Conservation (phyloP, 2,113 vertebrate species). For the Eurypyga helias region DNA sequence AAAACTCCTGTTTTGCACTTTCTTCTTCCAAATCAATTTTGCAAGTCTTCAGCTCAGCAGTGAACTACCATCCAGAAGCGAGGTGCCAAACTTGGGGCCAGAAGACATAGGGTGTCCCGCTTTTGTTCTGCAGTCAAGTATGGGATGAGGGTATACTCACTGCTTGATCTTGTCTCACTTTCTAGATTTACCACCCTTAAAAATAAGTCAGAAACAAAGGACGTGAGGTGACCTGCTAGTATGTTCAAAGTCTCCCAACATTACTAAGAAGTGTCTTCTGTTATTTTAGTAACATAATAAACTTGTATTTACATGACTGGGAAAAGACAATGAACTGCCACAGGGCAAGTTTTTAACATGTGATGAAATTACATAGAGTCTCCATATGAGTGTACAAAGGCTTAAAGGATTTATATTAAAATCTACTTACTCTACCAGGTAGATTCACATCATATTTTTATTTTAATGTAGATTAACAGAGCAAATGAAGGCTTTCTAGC, state of each 20-base stretch:
- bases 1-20: background rate
- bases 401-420: background rate
- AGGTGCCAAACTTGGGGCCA: background rate
- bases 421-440: background rate
- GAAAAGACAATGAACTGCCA: background rate
- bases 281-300: background rate
- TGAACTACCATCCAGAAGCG: background rate
- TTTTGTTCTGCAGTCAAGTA: background rate
- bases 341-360: background rate
- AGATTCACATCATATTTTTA: background rate
- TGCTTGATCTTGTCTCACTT: background rate
- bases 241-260: background rate
- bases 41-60: background rate
- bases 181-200: background rate
- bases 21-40: background rate
- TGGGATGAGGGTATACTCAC: fast-evolving
- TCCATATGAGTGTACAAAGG: background rate
- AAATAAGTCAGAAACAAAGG: background rate
- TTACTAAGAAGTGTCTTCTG: background rate
- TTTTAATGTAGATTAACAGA: background rate
- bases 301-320: background rate
- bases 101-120: background rate
- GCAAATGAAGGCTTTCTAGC: background rate
- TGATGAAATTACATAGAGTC: background rate
- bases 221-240: background rate